Evolutionary conservation across 53 echinoderm and acorn worm genomes (phyloP).

Genomic region (Paelopatides confundens): DNA sequence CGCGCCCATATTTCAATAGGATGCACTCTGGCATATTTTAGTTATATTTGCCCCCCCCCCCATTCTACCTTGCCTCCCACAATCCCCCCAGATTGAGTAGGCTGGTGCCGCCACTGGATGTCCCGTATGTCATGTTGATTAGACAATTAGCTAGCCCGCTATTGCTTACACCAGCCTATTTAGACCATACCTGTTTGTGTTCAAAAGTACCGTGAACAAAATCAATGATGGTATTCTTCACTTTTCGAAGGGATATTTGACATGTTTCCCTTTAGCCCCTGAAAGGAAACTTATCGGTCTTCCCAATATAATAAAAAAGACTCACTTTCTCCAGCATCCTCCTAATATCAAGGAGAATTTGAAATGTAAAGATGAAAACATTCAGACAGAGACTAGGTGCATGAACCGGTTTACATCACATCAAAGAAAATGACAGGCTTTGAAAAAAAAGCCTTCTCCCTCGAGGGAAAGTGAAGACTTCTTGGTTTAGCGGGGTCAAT

Average conservation of each 20-base stretch:
- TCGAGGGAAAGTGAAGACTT: background rate
- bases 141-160: no score
- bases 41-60: no score
- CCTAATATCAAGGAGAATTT: background rate
- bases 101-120: no score
- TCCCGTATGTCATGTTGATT: no score
- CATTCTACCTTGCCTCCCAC: no score
- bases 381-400: conserved; percentile 11
- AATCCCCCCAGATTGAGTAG: no score
- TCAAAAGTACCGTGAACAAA: conserved; percentile 27
- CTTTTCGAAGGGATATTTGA: background rate
- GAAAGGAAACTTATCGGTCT: background rate
- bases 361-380: conserved; percentile 13
- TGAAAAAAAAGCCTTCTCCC: background rate
- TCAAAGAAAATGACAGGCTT: conserved; percentile 39
- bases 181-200: background rate
- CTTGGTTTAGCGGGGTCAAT: conserved; percentile 27
- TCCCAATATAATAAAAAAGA: background rate
- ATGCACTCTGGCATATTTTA: no score
- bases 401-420: conserved; percentile 41
- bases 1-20: no score
- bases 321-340: background rate
- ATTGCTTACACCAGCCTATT: no score
- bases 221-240: conserved; percentile 27
- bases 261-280: background rate